phyloP scores from a whole-genome alignment of 2,888 invertebrate genomes.

The Cremastobaeus sp. region DNA sequence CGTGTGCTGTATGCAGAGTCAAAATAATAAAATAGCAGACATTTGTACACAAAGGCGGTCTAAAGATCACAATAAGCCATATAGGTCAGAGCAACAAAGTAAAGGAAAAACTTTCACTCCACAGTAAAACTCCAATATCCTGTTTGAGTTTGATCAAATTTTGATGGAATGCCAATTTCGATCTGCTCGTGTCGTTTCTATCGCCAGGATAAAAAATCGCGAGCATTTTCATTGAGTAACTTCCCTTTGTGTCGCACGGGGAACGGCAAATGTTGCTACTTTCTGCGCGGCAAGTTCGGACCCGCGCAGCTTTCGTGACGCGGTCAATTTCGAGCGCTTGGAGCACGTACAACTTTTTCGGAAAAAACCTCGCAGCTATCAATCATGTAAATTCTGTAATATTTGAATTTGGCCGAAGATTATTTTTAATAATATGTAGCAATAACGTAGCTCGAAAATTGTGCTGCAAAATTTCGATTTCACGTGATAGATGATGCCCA shows the following conservation, averaged over 20 bases:
- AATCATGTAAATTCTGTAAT: conserved; percentile 42
- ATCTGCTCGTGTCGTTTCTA: background rate
- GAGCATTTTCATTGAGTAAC: too few species aligned
- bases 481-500: too few species aligned
- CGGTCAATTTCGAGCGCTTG: conserved; percentile 51
- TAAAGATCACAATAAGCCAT: conserved; percentile 32
- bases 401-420: conserved; percentile 30
- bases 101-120: conserved; percentile 38
- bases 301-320: conserved; percentile 51
- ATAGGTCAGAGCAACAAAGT: conserved; percentile 24
- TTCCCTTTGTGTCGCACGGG: too few species aligned
- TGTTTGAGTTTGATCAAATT: too few species aligned
- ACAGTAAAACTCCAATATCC: conserved; percentile 25
- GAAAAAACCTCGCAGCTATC: conserved; percentile 48
- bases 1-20: conserved; percentile 21
- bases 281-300: background rate
- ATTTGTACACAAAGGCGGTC: conserved; percentile 35
- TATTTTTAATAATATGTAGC: conserved; percentile 39
- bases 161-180: background rate
- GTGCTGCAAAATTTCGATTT: too few species aligned
- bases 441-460: conserved; percentile 28
- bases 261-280: too few species aligned
- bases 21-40: conserved; percentile 33
- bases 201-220: too few species aligned
- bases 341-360: conserved; percentile 22